phyloP scores from a whole-genome alignment of 2,888 invertebrate species.

The Eupeodes latifasciatus region DNA sequence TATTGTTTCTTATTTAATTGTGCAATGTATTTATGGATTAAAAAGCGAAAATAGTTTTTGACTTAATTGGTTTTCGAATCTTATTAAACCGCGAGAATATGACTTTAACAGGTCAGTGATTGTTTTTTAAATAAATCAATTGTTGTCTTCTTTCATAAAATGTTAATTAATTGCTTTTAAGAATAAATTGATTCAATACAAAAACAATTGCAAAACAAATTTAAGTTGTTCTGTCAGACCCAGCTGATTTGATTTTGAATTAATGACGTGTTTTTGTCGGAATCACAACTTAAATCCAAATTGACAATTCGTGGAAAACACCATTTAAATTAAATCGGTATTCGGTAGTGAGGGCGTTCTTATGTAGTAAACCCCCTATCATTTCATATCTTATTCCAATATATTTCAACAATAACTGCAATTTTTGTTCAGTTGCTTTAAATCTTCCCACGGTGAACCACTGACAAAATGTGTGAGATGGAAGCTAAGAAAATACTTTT shows the following conservation, averaged over 20 bases:
- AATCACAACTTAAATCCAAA: neutral
- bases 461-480: conserved; percentile 5
- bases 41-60: too few species aligned
- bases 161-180: too few species aligned
- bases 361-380: too few species aligned
- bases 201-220: neutral
- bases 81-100: too few species aligned
- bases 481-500: conserved; percentile 79
- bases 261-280: neutral
- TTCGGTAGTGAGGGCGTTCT: too few species aligned
- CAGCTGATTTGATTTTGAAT: conserved; percentile 9
- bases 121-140: too few species aligned
- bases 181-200: too few species aligned
- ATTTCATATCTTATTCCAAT: too few species aligned
- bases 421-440: neutral
- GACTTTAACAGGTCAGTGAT: too few species aligned
- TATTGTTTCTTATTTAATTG: conserved; percentile 23
- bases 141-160: too few species aligned
- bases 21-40: neutral
- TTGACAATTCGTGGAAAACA: neutral
- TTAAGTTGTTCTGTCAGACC: neutral
- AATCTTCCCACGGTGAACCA: neutral
- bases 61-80: too few species aligned
- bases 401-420: neutral
- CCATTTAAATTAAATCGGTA: too few species aligned